Percentiles rank a stretch among this genome's conserved stretches.
Evolutionary conservation across 2,888 invertebrate species (phyloP).

Genomic region (Lasioglossum pauxillum): DNA sequence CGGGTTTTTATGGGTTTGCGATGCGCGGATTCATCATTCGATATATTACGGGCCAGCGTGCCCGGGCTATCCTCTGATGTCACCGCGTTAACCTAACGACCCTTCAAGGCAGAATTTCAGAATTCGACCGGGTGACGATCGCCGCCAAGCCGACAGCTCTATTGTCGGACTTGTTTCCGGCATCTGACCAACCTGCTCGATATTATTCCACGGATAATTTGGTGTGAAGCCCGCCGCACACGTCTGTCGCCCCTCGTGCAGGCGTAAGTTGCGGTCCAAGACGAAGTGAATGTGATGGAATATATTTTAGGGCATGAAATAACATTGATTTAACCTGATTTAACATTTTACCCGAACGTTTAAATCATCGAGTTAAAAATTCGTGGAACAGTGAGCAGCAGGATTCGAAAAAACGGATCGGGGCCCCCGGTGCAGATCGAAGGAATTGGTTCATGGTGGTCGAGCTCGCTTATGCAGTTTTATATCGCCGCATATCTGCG

Average conservation of each 20-base stretch:
- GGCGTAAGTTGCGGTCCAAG: no score
- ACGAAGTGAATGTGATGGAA: no score
- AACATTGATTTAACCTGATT: no score
- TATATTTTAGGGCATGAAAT: no score
- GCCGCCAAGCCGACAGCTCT: conserved; percentile 12
- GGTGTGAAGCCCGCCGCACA: not conserved
- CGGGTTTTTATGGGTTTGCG: conserved; percentile 83
- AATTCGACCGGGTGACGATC: conserved; percentile 44
- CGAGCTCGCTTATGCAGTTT: conserved; percentile 41
- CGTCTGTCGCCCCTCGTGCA: no score
- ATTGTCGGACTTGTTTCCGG: conserved; percentile 2
- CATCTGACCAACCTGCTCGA: not conserved
- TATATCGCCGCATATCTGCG: conserved; percentile 29
- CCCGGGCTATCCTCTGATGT: conserved; percentile 72
- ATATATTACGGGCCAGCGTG: conserved; percentile 77
- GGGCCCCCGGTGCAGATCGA: not conserved
- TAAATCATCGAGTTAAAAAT: not conserved
- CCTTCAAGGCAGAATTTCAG: conserved; percentile 75
- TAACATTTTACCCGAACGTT: not conserved
- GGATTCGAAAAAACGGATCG: not conserved
- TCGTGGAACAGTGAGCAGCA: not conserved
- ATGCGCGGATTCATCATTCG: conserved; percentile 83
- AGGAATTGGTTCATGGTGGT: not conserved
- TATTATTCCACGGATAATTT: not conserved
- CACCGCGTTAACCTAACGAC: conserved; percentile 78